Evolutionary conservation across 2,113 vertebrate species (phyloP).

Genomic region (Alosa alosa): DNA sequence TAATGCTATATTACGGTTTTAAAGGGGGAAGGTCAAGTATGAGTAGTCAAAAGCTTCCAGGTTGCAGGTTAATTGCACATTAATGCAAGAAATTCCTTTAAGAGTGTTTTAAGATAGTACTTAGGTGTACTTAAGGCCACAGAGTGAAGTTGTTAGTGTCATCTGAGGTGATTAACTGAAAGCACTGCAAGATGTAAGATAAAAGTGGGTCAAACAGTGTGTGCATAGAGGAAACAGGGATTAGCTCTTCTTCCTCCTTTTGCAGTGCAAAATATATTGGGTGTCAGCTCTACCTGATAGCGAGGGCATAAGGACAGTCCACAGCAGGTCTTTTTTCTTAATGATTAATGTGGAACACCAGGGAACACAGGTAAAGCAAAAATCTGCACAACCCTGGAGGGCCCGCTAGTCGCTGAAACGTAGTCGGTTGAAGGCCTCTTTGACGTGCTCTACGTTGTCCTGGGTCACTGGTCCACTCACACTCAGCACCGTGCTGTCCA

Average conservation of each 20-base stretch:
- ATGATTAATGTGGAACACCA: not conserved
- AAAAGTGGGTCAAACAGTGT: not conserved
- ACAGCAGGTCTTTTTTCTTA: not conserved
- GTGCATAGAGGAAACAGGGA: not conserved
- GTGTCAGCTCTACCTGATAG: not conserved
- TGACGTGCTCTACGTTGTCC: slow-evolving; percentile 68
- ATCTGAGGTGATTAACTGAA: not conserved
- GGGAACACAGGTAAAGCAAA: not conserved
- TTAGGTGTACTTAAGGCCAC: not conserved
- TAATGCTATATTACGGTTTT: not conserved
- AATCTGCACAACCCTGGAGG: not conserved
- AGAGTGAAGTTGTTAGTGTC: not conserved
- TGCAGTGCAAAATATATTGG: not conserved
- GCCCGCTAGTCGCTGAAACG: slow-evolving; percentile 72
- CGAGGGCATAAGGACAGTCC: not conserved
- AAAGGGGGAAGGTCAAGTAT: not conserved
- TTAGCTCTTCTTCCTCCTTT: not conserved
- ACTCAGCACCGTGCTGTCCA: slow-evolving; percentile 63
- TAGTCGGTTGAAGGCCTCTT: slow-evolving; percentile 78
- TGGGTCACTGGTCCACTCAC: slow-evolving; percentile 45
- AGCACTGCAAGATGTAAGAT: not conserved
- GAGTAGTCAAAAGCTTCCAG: not conserved
- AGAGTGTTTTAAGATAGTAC: not conserved
- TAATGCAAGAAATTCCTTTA: not conserved
- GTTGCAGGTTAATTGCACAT: not conserved